phyloP scores from a whole-genome alignment of 2,888 invertebrate genomes.

The Coleophora flavipennella region DNA sequence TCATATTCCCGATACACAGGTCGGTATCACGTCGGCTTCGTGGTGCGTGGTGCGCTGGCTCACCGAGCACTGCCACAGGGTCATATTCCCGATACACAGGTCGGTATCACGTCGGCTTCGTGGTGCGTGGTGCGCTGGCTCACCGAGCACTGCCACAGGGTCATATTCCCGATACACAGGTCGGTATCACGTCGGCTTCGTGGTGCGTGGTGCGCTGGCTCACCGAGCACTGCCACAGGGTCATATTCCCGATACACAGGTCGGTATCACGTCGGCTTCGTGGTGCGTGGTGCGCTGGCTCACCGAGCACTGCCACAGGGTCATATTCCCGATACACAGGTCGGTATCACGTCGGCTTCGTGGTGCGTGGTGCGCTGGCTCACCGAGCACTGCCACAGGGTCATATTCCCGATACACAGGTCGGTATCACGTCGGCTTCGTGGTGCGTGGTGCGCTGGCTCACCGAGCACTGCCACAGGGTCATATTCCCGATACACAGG shows the following conservation, averaged over 20 bases:
- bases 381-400: conserved; percentile 60
- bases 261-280: conserved; percentile 27
- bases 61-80: conserved; percentile 81
- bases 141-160: conserved; percentile 81
- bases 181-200: conserved; percentile 27
- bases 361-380: conserved; percentile 8
- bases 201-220: conserved; percentile 82
- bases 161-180: conserved; percentile 84
- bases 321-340: conserved; percentile 84
- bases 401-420: conserved; percentile 84
- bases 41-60: conserved; percentile 82
- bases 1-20: conserved; percentile 84
- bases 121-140: conserved; percentile 82
- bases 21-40: conserved; percentile 27
- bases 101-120: conserved; percentile 27
- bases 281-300: not conserved
- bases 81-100: conserved; percentile 84
- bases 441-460: conserved; percentile 8
- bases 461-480: conserved; percentile 60
- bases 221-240: conserved; percentile 81
- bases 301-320: conserved; percentile 60
- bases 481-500: conserved; percentile 84
- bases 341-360: conserved; percentile 32
- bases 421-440: conserved; percentile 32
- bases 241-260: conserved; percentile 84